Percentiles rank a stretch among this genome's conserved stretches.
Conservation (phyloP, 1,140 invertebrate species). For the Achroia grisella region DNA sequence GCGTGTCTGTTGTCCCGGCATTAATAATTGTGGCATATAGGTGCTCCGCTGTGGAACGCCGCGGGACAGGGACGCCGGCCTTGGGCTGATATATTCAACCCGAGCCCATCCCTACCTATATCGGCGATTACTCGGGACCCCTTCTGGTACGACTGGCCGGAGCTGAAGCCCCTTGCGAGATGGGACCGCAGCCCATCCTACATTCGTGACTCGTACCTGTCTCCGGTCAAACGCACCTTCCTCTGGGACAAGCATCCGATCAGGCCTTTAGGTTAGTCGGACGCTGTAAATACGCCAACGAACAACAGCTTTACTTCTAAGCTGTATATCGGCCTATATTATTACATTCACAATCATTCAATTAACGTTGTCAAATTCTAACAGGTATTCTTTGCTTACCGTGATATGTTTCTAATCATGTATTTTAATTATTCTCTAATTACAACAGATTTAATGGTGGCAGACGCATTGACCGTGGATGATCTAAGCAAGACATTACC, state of each 20-base stretch:
- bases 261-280: constrained; percentile 83
- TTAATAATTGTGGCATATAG: constrained; percentile 66
- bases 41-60: constrained; percentile 80
- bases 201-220: constrained; percentile 89
- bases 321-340: constrained; percentile 44
- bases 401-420: not conserved
- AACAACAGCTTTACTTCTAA: constrained; percentile 30
- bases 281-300: constrained; percentile 45
- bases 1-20: constrained; percentile 42
- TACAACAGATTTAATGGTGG: constrained; percentile 66
- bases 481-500: constrained; percentile 70
- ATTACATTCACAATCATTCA: constrained; percentile 4
- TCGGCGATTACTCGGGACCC: constrained; percentile 87
- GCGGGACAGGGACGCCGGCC: constrained; percentile 78
- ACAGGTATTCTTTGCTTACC: not conserved
- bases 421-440: constrained; percentile 41
- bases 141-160: constrained; percentile 89
- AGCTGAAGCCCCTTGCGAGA: constrained; percentile 80
- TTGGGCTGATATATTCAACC: constrained; percentile 84
- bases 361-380: not conserved
- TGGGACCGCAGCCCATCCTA: constrained; percentile 83
- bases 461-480: constrained; percentile 59
- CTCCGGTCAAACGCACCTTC: constrained; percentile 90
- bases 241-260: constrained; percentile 91
- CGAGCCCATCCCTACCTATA: constrained; percentile 82